Percentiles rank a stretch among this genome's conserved stretches.
phyloP scores from a whole-genome alignment of 2,113 vertebrate species.

The Reinhardtius hippoglossoides region DNA sequence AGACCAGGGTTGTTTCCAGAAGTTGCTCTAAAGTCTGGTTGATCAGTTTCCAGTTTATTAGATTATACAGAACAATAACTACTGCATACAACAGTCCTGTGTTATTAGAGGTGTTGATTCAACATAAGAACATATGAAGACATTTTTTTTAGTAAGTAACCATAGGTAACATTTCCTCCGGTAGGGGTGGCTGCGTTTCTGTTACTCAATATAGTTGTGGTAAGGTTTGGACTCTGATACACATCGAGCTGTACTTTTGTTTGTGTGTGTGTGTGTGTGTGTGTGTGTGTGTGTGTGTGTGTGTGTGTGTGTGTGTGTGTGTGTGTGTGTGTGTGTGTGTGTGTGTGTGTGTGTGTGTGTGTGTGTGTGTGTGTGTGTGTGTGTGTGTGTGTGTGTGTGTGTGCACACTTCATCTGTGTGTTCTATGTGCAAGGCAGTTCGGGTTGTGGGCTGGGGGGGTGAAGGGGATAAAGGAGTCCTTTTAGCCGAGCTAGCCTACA shows the following conservation, averaged over 20 bases:
- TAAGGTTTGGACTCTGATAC: not conserved
- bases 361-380: not conserved
- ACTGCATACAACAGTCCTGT: too few relatives aligned
- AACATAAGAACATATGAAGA: too few relatives aligned
- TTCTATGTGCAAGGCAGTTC: not conserved
- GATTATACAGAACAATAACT: too few relatives aligned
- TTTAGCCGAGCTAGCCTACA: conserved; percentile 53
- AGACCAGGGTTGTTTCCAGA: too few relatives aligned
- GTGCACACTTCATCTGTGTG: not conserved
- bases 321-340: not conserved
- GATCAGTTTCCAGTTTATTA: too few relatives aligned
- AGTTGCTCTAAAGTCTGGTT: too few relatives aligned
- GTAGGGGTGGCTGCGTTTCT: too few relatives aligned
- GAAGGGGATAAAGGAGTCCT: conserved; percentile 54
- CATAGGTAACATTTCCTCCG: too few relatives aligned
- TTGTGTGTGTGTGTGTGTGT: not conserved
- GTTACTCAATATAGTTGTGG: not conserved
- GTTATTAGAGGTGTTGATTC: too few relatives aligned
- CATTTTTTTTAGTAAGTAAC: too few relatives aligned
- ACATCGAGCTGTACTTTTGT: not conserved
- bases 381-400: not conserved
- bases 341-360: not conserved
- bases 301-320: not conserved
- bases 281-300: not conserved
- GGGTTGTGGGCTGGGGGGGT: not conserved